These are phyloP conservation scores for Idaea dimidiata DNA, from an alignment of 2,888 invertebrate genomes.

Conservation along the genomic window DNA sequence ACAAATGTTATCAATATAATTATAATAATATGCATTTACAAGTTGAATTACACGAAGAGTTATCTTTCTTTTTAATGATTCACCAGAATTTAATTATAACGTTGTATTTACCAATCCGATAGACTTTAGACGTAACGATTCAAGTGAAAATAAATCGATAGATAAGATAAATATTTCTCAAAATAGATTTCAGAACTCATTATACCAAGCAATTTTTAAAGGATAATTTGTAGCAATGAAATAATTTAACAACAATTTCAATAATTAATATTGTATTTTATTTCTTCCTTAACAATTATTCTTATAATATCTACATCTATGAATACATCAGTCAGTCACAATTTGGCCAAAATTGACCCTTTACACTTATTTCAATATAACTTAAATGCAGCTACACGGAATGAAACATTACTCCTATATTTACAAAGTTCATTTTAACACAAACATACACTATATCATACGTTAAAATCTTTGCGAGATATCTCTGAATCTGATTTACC, in stretches of 20 bases:
- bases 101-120: background rate
- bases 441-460: constrained; percentile 50
- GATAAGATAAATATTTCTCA: background rate
- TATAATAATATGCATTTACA: too few species aligned
- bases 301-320: constrained; percentile 41
- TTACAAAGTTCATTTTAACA: constrained; percentile 24
- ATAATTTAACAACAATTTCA: background rate
- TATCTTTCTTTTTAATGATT: background rate
- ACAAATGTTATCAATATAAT: background rate
- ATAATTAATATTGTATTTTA: background rate
- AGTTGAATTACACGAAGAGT: background rate
- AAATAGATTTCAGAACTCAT: background rate
- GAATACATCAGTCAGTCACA: constrained; percentile 70
- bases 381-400: constrained; percentile 50
- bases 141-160: background rate
- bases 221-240: too few species aligned
- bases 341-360: constrained; percentile 40
- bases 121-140: background rate
- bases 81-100: background rate
- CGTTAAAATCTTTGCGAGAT: constrained; percentile 50
- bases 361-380: constrained; percentile 21
- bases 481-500: constrained; percentile 57
- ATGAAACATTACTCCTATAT: constrained; percentile 34
- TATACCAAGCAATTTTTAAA: background rate
- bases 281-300: background rate